Evolutionary conservation across 2,888 invertebrate species (phyloP), one percentile per base, ranked within the genome.

Genomic region (Dicroscelio sp.): DNA sequence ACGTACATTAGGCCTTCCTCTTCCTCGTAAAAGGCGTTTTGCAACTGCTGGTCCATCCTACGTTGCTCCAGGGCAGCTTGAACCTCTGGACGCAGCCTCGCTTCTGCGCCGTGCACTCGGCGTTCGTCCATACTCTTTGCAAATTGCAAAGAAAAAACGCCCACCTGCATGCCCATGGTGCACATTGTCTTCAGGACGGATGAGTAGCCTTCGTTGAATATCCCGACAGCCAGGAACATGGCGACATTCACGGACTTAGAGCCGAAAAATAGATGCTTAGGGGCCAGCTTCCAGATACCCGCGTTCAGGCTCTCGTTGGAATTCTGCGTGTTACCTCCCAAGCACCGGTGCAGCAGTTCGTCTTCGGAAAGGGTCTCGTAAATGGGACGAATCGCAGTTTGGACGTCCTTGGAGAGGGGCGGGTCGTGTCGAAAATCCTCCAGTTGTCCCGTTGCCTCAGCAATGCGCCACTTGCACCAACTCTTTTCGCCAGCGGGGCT

Each of bases 241-340:
- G 65, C 65, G n/a, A 35, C 33, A 8, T 33, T 33, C 20, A 55
- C 2, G 30, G 75, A 27, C 48, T 48, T 75, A 4, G 76, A 31
- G 20, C 60, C 38, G 38, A 35, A 78, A 78, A 60, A 31, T 25
- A 78, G 30, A 52, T 76, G 76, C 52, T 78, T 78, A 14, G 78
- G 78, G 33, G 60, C 58, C 10, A 60, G 27, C 23, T 25, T 63
- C 79, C 79, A 79, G 14, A 76, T 10, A 33, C 48, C 25, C 48
- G 65, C 48, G 43, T 79, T 79, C 6, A 79, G 38, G 38, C 69
- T 38, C 38, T 69, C 20, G 30, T 60, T 79, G 0, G 25, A 63
- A 27, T 79, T 79, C 27, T 79, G 79, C n/a, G 58, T 79, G 43
- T 63, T 63, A 25, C 76, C 76, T 31, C 65, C 33, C 12, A 65